Evolutionary conservation across 2,797 vertebrate species (phyloP).

Genomic region (Cottoperca gobio): DNA sequence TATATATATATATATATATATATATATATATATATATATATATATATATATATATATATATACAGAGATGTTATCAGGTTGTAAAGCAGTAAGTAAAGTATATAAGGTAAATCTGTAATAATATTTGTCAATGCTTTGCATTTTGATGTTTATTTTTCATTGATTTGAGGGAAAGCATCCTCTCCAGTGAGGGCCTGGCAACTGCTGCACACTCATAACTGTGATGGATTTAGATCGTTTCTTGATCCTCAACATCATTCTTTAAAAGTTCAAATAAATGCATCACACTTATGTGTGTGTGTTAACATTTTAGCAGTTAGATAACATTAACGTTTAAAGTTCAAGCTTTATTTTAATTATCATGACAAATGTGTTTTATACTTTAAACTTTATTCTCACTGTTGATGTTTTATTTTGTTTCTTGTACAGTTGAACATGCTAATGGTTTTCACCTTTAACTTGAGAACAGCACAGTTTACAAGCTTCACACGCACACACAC

Average conservation of each 20-base stretch:
- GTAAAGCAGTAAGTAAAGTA: background rate
- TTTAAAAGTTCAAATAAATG: too few species aligned
- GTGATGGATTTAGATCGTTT: background rate
- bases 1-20: too few species aligned
- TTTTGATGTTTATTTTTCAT: background rate
- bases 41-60: too few species aligned
- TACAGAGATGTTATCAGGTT: too few species aligned
- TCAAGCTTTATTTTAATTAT: background rate
- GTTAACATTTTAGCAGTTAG: too few species aligned
- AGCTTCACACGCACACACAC: background rate
- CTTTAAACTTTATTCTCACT: background rate
- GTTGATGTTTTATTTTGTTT: background rate
- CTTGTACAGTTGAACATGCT: background rate
- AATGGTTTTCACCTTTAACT: background rate
- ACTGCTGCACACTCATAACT: background rate
- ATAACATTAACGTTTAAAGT: background rate
- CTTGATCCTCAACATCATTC: background rate
- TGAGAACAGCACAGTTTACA: background rate
- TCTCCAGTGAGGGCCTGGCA: background rate
- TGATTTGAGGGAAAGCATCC: background rate
- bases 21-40: too few species aligned
- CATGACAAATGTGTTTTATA: background rate
- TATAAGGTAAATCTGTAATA: too few species aligned
- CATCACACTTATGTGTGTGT: too few species aligned
- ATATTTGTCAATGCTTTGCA: background rate